A percentile compares a stretch with the other conserved stretches of the same genome.
Evolutionary conservation across 2,113 vertebrate species (phyloP).

Genomic region (Eleginops maclovinus): DNA sequence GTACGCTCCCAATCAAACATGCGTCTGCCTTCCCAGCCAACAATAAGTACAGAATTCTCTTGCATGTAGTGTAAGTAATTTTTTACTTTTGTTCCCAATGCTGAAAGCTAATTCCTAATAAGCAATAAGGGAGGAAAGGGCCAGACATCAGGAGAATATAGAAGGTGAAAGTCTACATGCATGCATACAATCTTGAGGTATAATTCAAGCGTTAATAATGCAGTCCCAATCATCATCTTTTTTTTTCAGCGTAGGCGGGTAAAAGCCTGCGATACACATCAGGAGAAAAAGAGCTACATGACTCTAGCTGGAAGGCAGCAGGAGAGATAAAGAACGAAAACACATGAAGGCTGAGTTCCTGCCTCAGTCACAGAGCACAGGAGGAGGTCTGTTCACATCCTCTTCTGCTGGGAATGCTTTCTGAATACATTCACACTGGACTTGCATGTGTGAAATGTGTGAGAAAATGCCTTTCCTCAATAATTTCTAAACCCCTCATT

Average conservation of each 20-base stretch:
- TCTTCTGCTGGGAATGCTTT: conserved; percentile 8
- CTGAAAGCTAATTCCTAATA: conserved; percentile 6
- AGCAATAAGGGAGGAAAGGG: background rate
- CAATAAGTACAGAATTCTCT: background rate
- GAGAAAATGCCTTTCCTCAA: conserved; percentile 14
- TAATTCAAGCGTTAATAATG: background rate
- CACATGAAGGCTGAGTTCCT: conserved; percentile 19
- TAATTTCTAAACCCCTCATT: conserved; percentile 1
- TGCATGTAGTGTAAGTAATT: background rate
- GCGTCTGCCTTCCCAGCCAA: background rate
- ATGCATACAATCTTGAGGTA: background rate
- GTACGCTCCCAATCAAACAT: background rate
- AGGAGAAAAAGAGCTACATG: conserved; percentile 19
- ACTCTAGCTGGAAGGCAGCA: conserved; percentile 42
- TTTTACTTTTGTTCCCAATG: background rate
- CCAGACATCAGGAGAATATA: background rate
- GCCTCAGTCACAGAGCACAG: conserved; percentile 31
- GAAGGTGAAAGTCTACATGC: no score
- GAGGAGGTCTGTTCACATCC: conserved; percentile 28
- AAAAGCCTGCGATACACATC: conserved; percentile 35
- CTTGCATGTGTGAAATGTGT: background rate
- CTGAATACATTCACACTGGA: conserved; percentile 28
- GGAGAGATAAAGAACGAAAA: conserved; percentile 11
- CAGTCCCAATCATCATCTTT: background rate
- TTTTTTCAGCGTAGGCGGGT: conserved; percentile 20